Percentiles rank a stretch among this genome's conserved stretches.
These are phyloP conservation scores for Pterobdella sp. DNA, from an alignment of 2,888 invertebrate species.

Conservation along the genomic window DNA sequence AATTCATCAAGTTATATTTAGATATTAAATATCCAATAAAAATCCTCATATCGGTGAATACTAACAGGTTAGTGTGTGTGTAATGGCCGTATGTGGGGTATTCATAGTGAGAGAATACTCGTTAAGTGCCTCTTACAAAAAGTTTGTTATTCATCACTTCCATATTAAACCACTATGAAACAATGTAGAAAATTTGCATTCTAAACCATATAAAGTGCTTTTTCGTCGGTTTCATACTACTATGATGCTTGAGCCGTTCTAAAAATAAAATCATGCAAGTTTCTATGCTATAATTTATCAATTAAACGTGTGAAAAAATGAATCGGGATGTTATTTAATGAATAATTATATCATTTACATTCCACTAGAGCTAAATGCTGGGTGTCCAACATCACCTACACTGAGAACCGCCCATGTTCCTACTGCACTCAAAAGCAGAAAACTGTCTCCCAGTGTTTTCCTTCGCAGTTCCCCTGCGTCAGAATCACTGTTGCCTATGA, in stretches of 20 bases:
- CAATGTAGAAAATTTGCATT: too few relatives aligned
- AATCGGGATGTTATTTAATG: too few relatives aligned
- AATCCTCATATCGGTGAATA: too few relatives aligned
- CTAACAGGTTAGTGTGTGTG: constrained; percentile 32
- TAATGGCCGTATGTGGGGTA: constrained; percentile 39
- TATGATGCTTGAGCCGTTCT: too few relatives aligned
- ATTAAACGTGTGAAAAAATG: too few relatives aligned
- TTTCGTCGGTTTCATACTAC: too few relatives aligned
- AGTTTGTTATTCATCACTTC: not conserved
- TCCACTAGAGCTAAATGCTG: constrained; percentile 14
- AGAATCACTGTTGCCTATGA: constrained; percentile 22
- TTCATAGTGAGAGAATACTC: constrained; percentile 39
- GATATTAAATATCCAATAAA: too few relatives aligned
- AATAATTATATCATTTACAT: too few relatives aligned
- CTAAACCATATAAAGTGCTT: too few relatives aligned
- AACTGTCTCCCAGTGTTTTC: constrained; percentile 15
- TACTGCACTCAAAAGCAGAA: constrained; percentile 23
- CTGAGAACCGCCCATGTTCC: not conserved
- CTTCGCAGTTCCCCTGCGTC: constrained; percentile 22
- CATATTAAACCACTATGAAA: not conserved
- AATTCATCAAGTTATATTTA: too few relatives aligned
- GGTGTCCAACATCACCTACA: constrained; percentile 21
- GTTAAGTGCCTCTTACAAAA: constrained; percentile 34
- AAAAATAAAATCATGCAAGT: too few relatives aligned
- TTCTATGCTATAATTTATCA: too few relatives aligned